Base-by-base conservation (phyloP, 2,113 vertebrate genomes). In the Nycticebus coucang region DNA sequence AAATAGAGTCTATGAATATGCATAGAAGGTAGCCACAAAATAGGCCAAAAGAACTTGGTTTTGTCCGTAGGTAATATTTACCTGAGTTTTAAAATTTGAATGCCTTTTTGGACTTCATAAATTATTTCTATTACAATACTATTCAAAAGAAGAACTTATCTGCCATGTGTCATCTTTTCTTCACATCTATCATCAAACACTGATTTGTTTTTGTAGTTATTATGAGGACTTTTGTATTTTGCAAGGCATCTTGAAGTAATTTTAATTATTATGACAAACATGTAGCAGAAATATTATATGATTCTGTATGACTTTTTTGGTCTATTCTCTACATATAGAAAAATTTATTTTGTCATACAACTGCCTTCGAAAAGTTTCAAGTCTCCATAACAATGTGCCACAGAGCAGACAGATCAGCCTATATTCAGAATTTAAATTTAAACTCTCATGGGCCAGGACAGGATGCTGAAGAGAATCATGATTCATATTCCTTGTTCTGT, bases 391-490 rank as follows among this genome's bases (percentile, higher is more conserved):
- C 91, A 95, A 53, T 86, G 45, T 28, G 93, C 50, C 55, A 95
- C 68, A 93, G 68, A 78, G 89, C 88, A 89, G 89, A 50, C 9
- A 94, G 78, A 64, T 59, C 50, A 93, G n/a, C 9, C 59, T 71
- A 55, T 4, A 78, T 57, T 87, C 50, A 94, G 72, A 97, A 94
- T 95, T 97, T 97, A 96, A 81, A 93, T 93, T 33, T 92, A 72
- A 96, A 83, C 78, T 33, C 81, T 93, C 78, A 59, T 89, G 91
- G 89, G 41, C 77, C 41, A 91, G 81, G 72, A 81, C 66, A 89
- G 71, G 64, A 79, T 85, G 69, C 86, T 91, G 81, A 96, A 90
- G 83, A 96, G 80, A 91, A 86, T 86, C 60, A 55, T 62, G 33
- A 97, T 96, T 97, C 84, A 59, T 87, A 96, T 62, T 86, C 50